phyloP scores from a whole-genome alignment of 2,113 vertebrate genomes.

The Ciconia stormi region DNA sequence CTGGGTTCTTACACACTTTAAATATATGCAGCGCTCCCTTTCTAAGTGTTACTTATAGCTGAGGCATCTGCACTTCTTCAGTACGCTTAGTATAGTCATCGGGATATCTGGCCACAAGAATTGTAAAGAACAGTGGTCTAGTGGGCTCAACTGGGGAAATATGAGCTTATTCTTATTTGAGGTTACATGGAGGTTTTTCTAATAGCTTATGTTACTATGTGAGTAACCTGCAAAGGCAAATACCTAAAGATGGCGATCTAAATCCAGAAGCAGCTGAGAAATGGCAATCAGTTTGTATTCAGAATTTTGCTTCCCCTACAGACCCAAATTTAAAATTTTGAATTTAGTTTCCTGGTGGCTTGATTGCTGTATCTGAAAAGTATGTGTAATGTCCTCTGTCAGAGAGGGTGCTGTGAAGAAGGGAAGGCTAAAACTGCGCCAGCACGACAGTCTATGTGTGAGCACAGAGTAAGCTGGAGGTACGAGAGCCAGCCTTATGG shows the following conservation, averaged over 20 bases:
- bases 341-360: not conserved
- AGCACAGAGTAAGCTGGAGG: not conserved
- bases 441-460: not conserved
- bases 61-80: not conserved
- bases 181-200: not conserved
- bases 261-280: not conserved
- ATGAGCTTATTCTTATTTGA: not conserved
- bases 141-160: not conserved
- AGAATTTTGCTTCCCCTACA: not conserved
- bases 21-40: not conserved
- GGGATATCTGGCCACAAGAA: not conserved
- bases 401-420: not conserved
- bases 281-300: not conserved
- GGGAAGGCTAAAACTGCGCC: not conserved
- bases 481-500: not conserved
- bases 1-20: not conserved
- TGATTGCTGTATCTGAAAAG: not conserved
- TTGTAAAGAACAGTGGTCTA: not conserved
- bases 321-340: not conserved
- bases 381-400: not conserved
- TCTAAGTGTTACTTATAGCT: not conserved
- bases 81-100: not conserved
- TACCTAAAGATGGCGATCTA: not conserved
- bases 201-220: not conserved
- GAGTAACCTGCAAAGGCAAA: not conserved